Evolutionary conservation across 2,888 invertebrate genomes (phyloP), one percentile per base, ranked within the genome.

Genomic region (Laspeyria flexula): DNA sequence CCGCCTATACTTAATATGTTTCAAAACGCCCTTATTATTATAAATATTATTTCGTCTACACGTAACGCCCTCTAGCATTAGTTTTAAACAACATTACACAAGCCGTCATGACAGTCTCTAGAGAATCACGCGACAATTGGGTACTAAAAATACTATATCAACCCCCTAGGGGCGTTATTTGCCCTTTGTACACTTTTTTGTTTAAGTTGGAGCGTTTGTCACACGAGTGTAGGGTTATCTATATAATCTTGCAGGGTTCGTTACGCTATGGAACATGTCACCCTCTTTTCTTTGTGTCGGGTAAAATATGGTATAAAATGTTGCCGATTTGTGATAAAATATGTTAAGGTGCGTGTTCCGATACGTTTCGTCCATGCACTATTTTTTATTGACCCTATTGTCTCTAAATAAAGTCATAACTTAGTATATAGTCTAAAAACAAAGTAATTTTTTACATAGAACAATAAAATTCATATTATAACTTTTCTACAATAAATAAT

Each of bases 61-160:
- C 21, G 18, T 21, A 9, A 27, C 7, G 27, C 35, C 30, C 12
- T 30, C 30, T 13, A 31, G 12, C 12, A 13, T 27, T 27, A 12
- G 21, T 60, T 58, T 68, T 64, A 68, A 68, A 66, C 60, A 57
- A 66, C 56, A 57, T 40, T 30, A 57, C 63, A 68, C 68, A 65
- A 52, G 60, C 59, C 57, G 67, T 56, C 62, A 66, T 48, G 60
- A 15, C 42, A 40, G 53, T 82, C 83, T 83, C 85, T 47, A 58
- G 81, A 52, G 83, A 60, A 65, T 51, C 47, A 65, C 43, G 76
- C 68, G 82, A 83, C 83, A 83, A 84, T 82, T 80, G 83, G 67
- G 58, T 43, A 64, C 56, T 60, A 63, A 61, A 57, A 64, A 75
- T 59, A 51, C 65, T 57, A 60, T n/a, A n/a, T 15, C 49, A 49